Conservation (phyloP, 2,113 vertebrate species). For the Labeo rohita region DNA sequence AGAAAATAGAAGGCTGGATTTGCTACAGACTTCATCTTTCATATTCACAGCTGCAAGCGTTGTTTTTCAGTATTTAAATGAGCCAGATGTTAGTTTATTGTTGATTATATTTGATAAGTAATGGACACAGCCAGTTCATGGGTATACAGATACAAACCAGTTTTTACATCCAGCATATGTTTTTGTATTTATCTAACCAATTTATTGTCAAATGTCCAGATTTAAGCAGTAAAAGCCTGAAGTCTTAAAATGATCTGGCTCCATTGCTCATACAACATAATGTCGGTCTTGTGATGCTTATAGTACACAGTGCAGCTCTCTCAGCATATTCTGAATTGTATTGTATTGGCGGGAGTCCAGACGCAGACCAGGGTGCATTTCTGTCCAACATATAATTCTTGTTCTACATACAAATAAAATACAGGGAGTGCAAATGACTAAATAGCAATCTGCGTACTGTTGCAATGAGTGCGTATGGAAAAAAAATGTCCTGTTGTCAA, state of each 20-base stretch:
- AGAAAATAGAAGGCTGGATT: not conserved
- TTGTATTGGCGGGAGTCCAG: slow-evolving; percentile 6
- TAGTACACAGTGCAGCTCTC: not conserved
- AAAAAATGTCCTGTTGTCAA: not conserved
- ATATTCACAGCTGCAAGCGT: not conserved
- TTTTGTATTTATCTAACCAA: not conserved
- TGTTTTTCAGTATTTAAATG: not conserved
- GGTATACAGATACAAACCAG: not conserved
- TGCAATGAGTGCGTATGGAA: not conserved
- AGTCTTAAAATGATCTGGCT: not conserved
- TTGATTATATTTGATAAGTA: slow-evolving; percentile 5
- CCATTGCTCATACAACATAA: not conserved
- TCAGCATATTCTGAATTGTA: slow-evolving; percentile 24
- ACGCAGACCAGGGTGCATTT: not conserved
- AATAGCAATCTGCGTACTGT: not conserved
- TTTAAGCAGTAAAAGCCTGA: not conserved
- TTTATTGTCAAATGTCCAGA: not conserved
- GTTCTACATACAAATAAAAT: slow-evolving; percentile 12
- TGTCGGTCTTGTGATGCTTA: not conserved
- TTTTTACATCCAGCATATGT: not conserved
- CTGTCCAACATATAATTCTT: slow-evolving; percentile 20
- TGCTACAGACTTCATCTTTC: not conserved
- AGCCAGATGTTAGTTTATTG: not conserved
- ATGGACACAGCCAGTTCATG: not conserved
- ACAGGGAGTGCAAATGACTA: not conserved